Base-by-base conservation (phyloP, 2,113 vertebrate species). In the Leucoraja erinaceus region DNA sequence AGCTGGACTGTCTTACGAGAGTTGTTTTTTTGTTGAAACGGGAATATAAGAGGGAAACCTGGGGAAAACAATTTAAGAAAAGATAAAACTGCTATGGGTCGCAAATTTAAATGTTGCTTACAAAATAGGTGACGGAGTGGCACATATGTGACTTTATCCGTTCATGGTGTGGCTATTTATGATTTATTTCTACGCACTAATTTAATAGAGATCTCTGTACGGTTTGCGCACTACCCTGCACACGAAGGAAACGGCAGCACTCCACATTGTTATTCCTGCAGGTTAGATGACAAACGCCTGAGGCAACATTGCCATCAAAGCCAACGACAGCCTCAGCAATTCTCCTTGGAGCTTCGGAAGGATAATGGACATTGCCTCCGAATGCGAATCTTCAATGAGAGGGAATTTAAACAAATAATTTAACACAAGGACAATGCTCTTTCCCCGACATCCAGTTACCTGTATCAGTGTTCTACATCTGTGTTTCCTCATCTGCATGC, bases 191-290 rank as follows among this genome's bases (percentile, higher is more conserved):
- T 96, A 72, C 96, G 94, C 96, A 96, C 96, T 97, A 96, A 96
- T 95, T 96, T 95, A 91, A 91, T 74, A 96, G 96, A 94, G 95
- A 96, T 96, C 96, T 96, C 96, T 97, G 38, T 96, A 96, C 95
- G 95, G 96, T 96, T 95, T 95, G 94, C 96, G 96, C 96, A 97
- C 96, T 97, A 96, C 94, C 95, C 92, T 94, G 94, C 81, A 96
- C 96, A 95, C 95, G 96, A 95, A 95, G 97, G 68, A 95, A 95
- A 93, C 94, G 94, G 94, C 95, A 95, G 96, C 96, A 96, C 96
- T 97, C 96, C 94, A 95, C 96, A 97, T 97, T 97, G 97, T 97
- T 97, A 97, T 96, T 96, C 95, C 96, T 94, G 96, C 96, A 97
- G 98, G 95, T 96, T 97, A 96, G 96, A 96, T 97, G 97, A 97